Conservation (phyloP, 2,113 vertebrate genomes). For the Oophaga pumilio region DNA sequence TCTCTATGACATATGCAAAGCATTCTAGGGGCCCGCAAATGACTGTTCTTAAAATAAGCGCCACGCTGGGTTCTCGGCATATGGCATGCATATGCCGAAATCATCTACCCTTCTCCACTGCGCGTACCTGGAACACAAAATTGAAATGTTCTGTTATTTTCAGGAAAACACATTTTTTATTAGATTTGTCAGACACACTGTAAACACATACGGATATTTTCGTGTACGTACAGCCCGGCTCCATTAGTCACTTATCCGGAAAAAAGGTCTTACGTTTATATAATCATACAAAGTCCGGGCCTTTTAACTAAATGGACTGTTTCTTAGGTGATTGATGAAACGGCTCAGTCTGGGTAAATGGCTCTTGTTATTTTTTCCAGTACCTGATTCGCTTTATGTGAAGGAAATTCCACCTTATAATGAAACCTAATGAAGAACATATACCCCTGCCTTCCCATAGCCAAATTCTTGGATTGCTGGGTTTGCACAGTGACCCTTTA, state of each 20-base stretch:
- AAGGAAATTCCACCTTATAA: not conserved
- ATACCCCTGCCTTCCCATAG: not conserved
- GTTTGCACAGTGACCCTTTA: not conserved
- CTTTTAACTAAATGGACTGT: conserved; percentile 18
- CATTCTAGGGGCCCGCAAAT: conserved; percentile 22
- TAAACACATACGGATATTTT: conserved; percentile 38
- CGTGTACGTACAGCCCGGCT: not conserved
- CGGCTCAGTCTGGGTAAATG: not conserved
- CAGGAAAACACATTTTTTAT: conserved; percentile 32
- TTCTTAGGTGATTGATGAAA: not conserved
- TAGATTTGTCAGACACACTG: conserved; percentile 24
- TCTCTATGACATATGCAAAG: conserved; percentile 23
- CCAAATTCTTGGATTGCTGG: not conserved
- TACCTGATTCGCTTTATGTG: not conserved
- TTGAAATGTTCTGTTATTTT: conserved; percentile 41
- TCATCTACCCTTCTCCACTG: not conserved
- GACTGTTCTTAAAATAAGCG: conserved; percentile 5
- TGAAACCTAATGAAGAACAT: not conserved
- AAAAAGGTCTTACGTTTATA: not conserved
- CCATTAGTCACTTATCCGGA: conserved; percentile 5
- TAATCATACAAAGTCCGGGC: not conserved
- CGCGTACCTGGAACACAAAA: conserved; percentile 16
- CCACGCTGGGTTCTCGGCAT: conserved; percentile 6
- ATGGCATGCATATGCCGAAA: conserved; percentile 35
- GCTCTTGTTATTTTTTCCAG: not conserved